phyloP scores from a whole-genome alignment of 2,888 invertebrate species.

The Lepetodrilus schrolli region DNA sequence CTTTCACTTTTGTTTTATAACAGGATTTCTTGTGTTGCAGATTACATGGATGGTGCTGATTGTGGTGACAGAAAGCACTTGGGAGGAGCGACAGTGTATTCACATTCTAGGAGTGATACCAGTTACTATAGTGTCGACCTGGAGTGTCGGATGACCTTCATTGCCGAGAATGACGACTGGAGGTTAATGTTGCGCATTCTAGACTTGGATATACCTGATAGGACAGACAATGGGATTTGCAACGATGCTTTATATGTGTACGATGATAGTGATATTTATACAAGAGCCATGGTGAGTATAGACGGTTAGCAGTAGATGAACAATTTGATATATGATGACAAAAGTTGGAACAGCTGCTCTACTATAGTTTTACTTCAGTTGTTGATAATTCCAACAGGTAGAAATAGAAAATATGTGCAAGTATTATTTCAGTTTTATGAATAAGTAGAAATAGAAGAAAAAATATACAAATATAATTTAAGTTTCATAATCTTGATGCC shows the following conservation, averaged over 20 bases:
- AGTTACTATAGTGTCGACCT: conserved; percentile 57
- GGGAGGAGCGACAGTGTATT: conserved; percentile 71
- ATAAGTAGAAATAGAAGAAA: no score
- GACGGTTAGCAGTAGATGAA: neutral
- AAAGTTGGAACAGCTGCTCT: no score
- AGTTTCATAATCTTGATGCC: no score
- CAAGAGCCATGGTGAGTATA: conserved; percentile 68
- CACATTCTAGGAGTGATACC: conserved; percentile 54
- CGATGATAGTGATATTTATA: conserved; percentile 61
- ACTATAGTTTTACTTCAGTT: neutral
- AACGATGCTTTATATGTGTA: conserved; percentile 73
- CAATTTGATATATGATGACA: neutral
- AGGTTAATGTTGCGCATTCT: conserved; percentile 67
- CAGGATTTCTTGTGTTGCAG: no score
- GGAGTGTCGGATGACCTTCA: conserved; percentile 68
- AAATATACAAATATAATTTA: no score
- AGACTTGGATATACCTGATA: conserved; percentile 71
- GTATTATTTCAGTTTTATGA: neutral
- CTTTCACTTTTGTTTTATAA: no score
- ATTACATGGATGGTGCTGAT: conserved; percentile 68
- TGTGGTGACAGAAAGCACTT: conserved; percentile 61
- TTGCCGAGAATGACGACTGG: conserved; percentile 65
- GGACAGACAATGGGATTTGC: conserved; percentile 59
- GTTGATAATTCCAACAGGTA: neutral
- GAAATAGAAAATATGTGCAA: neutral